phyloP scores from a whole-genome alignment of 2,888 invertebrate genomes.

The Proisotoma minuta region DNA sequence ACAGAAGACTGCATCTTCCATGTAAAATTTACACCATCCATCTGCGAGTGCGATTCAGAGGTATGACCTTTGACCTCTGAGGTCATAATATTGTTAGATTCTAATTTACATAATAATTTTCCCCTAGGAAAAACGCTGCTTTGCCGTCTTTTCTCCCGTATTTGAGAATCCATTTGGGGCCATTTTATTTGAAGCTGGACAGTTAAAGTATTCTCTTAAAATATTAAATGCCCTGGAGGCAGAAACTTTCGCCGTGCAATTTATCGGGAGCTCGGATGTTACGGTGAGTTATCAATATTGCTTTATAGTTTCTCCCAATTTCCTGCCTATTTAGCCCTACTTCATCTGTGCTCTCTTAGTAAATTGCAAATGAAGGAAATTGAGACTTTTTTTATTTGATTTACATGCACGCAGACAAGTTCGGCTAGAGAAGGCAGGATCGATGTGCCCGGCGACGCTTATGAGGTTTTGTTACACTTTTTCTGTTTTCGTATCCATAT shows the following conservation, averaged over 20 bases:
- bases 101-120: not conserved
- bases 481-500: too few relatives aligned
- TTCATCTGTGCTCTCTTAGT: not conserved
- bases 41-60: constrained; percentile 47
- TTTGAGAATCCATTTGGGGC: constrained; percentile 48
- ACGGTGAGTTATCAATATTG: constrained; percentile 44
- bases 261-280: constrained; percentile 45
- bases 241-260: constrained; percentile 47
- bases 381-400: too few relatives aligned
- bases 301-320: not conserved
- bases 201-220: constrained; percentile 47
- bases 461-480: too few relatives aligned
- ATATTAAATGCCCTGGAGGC: constrained; percentile 47
- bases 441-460: too few relatives aligned
- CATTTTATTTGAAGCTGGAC: constrained; percentile 47
- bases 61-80: constrained; percentile 21
- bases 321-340: not conserved
- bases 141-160: constrained; percentile 46
- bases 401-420: too few relatives aligned
- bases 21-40: constrained; percentile 47
- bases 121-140: constrained; percentile 45
- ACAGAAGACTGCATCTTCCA: constrained; percentile 47
- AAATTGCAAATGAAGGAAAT: too few relatives aligned
- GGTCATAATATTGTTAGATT: not conserved
- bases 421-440: too few relatives aligned